phyloP scores from a whole-genome alignment of 2,113 vertebrate genomes.

The Excalfactoria chinensis region DNA sequence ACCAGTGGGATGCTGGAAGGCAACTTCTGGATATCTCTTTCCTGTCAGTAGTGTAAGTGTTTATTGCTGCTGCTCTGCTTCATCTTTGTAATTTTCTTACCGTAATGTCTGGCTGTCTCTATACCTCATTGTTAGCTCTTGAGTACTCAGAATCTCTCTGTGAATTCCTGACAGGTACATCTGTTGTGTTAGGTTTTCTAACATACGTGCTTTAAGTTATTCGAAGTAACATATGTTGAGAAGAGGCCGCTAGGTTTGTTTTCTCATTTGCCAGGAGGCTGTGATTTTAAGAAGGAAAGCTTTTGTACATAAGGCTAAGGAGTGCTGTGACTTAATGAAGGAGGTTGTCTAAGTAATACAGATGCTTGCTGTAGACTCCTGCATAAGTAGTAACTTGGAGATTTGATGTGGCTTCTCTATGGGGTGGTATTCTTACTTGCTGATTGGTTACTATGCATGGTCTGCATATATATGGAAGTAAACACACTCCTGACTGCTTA shows the following conservation, averaged over 20 bases:
- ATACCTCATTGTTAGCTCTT: rapidly evolving
- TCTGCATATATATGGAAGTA: not conserved
- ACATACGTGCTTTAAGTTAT: not conserved
- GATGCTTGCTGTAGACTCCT: not conserved
- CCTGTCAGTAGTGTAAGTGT: rapidly evolving
- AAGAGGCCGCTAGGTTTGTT: not conserved
- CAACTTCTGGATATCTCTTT: not conserved
- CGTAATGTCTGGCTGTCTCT: not conserved
- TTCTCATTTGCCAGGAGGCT: not conserved
- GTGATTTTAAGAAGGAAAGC: not conserved
- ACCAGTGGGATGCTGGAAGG: not conserved
- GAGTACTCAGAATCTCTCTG: rapidly evolving
- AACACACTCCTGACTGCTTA: not conserved
- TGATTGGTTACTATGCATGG: not conserved
- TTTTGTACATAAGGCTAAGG: not conserved
- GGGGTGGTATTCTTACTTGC: not conserved
- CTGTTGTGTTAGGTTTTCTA: not conserved
- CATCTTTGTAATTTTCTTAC: not conserved
- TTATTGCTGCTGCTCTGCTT: not conserved
- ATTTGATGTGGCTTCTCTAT: not conserved
- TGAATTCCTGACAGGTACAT: not conserved
- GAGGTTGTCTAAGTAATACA: not conserved
- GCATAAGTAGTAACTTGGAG: not conserved
- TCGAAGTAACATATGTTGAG: not conserved
- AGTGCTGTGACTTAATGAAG: not conserved